Conservation (phyloP, 2,797 vertebrate genomes). For the Sciaenops ocellatus region DNA sequence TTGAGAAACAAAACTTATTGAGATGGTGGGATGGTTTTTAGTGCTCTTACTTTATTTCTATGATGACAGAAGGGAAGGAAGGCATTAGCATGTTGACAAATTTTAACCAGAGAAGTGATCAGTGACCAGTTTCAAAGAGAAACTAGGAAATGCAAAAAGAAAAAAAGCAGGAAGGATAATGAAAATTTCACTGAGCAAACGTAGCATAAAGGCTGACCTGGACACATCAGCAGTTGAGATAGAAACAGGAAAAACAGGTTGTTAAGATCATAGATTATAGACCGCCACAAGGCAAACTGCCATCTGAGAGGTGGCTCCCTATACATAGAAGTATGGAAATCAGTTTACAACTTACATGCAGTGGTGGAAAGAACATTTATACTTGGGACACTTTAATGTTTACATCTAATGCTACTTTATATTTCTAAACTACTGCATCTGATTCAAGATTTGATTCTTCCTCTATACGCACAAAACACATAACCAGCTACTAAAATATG, state of each 20-base stretch:
- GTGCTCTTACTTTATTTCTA: background rate
- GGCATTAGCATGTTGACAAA: background rate
- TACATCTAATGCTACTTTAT: background rate
- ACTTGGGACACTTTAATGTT: background rate
- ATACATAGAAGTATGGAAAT: background rate
- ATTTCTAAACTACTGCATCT: background rate
- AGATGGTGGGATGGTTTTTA: no score
- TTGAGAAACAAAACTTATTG: background rate
- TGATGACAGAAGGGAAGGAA: no score
- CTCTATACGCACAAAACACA: background rate
- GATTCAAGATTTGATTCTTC: background rate
- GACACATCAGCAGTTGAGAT: background rate
- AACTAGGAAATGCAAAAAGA: background rate
- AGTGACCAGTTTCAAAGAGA: background rate
- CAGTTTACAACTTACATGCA: no score
- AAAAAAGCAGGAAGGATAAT: background rate
- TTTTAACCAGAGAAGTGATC: background rate
- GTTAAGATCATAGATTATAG: background rate
- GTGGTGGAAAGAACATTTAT: background rate
- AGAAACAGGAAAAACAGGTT: slow-evolving; percentile 9
- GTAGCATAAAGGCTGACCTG: background rate
- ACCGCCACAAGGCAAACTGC: background rate
- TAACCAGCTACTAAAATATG: background rate
- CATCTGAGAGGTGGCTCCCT: background rate
- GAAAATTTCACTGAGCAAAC: background rate